These are phyloP conservation scores for Suncus etruscus DNA, from an alignment of 2,113 vertebrate species.

Conservation along the genomic window DNA sequence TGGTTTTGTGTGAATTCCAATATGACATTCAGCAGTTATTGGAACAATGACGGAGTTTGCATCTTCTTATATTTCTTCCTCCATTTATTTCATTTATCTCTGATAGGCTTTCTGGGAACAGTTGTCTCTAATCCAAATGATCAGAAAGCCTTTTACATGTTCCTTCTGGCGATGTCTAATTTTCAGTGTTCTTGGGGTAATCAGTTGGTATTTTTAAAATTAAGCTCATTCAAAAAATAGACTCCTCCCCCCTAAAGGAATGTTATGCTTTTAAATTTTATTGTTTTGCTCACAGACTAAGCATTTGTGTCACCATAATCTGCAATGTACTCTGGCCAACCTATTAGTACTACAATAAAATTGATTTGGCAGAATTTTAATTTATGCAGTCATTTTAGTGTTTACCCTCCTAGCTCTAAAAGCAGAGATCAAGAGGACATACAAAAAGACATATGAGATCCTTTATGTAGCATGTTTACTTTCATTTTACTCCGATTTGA, in stretches of 20 bases:
- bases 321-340: conserved; percentile 55
- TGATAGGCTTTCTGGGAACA: conserved; percentile 75
- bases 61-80: conserved; percentile 17
- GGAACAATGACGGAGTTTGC: conserved; percentile 72
- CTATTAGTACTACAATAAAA: conserved; percentile 71
- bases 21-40: conserved; percentile 63
- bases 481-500: conserved; percentile 68
- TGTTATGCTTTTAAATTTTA: conserved; percentile 72
- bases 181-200: conserved; percentile 70
- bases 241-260: conserved; percentile 60
- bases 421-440: conserved; percentile 59
- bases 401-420: conserved; percentile 58
- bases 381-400: conserved; percentile 63
- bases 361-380: conserved; percentile 71
- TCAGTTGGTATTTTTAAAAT: conserved; percentile 71
- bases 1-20: conserved; percentile 73
- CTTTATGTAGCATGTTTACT: conserved; percentile 71
- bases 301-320: conserved; percentile 50
- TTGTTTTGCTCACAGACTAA: conserved; percentile 69
- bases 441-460: conserved; percentile 46
- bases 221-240: conserved; percentile 71
- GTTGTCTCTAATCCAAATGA: conserved; percentile 69
- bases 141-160: conserved; percentile 66
- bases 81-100: conserved; percentile 78
- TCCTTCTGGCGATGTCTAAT: conserved; percentile 73